Evolutionary conservation across 2,888 invertebrate species (phyloP).

Genomic region (Helicoverpa assulta): DNA sequence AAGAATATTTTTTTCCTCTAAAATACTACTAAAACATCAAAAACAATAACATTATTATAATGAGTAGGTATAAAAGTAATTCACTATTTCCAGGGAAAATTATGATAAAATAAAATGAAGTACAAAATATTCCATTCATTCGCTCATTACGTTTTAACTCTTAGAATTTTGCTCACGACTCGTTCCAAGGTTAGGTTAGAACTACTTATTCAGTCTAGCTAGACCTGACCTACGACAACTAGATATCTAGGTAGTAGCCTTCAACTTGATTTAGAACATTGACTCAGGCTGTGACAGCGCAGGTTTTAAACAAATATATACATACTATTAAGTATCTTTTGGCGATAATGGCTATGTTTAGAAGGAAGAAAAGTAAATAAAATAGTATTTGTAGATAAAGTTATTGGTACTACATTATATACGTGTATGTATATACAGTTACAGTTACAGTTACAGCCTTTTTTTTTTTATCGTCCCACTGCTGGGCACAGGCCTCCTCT

Average conservation of each 20-base stretch:
- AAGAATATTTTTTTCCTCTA: neutral
- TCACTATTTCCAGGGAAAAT: neutral
- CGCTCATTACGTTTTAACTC: no score
- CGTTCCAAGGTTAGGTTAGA: constrained; percentile 47
- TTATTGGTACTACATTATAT: no score
- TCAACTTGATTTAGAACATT: constrained; percentile 34
- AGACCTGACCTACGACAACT: constrained; percentile 48
- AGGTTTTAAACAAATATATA: constrained; percentile 12
- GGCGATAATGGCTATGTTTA: neutral
- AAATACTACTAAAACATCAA: neutral
- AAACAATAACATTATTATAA: neutral
- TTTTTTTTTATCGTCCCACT: no score
- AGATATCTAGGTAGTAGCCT: constrained; percentile 37
- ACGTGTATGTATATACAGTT: no score
- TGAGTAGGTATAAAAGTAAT: neutral
- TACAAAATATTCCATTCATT: constrained; percentile 16
- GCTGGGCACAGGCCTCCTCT: no score
- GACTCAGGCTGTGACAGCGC: constrained; percentile 20
- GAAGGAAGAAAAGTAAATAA: no score
- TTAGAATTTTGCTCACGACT: constrained; percentile 42
- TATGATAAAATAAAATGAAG: constrained; percentile 5
- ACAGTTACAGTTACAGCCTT: no score
- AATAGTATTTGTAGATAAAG: no score
- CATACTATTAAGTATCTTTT: no score
- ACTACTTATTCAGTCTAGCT: constrained; percentile 44